These are phyloP conservation scores for Melanotaenia boesemani DNA, from an alignment of 2,797 vertebrate genomes.

Conservation along the genomic window DNA sequence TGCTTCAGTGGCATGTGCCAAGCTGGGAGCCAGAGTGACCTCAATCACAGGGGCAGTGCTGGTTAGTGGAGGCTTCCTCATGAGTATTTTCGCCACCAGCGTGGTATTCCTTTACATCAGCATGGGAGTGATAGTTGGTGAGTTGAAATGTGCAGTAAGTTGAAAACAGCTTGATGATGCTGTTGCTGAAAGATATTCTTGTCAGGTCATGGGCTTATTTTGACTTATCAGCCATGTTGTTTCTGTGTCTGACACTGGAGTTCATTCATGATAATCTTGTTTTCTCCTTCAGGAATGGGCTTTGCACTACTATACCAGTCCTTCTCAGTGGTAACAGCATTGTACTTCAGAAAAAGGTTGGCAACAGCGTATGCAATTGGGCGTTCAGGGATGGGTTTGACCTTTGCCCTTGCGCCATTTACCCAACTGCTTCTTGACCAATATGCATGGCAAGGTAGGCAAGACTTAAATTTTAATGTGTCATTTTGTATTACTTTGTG, in stretches of 20 bases:
- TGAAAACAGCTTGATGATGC: slow-evolving; percentile 1
- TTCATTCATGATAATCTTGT: slow-evolving; percentile 3
- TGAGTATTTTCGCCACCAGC: slow-evolving; percentile 89
- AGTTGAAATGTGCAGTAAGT: slow-evolving; percentile 64
- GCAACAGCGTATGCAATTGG: slow-evolving; percentile 89
- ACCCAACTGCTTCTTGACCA: slow-evolving; percentile 89
- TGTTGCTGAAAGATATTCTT: not conserved
- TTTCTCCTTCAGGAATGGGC: slow-evolving; percentile 84
- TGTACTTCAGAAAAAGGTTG: slow-evolving; percentile 88
- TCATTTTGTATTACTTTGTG: not conserved
- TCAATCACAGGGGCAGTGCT: slow-evolving; percentile 87
- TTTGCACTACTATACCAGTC: slow-evolving; percentile 92
- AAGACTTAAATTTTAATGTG: not conserved
- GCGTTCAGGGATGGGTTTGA: slow-evolving; percentile 93
- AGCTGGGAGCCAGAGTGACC: slow-evolving; percentile 83
- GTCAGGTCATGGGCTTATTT: not conserved
- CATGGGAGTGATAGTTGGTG: slow-evolving; percentile 92
- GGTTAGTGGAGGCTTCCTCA: slow-evolving; percentile 87
- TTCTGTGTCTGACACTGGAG: slow-evolving; percentile 5
- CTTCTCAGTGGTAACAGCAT: slow-evolving; percentile 86
- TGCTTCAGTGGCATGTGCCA: slow-evolving; percentile 84
- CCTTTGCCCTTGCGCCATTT: slow-evolving; percentile 91
- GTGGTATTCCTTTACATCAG: slow-evolving; percentile 91
- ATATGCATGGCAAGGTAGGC: slow-evolving; percentile 93
- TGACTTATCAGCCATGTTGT: not conserved